Evolutionary conservation across 2,797 vertebrate genomes (phyloP).

Genomic region (Momotus momota): DNA sequence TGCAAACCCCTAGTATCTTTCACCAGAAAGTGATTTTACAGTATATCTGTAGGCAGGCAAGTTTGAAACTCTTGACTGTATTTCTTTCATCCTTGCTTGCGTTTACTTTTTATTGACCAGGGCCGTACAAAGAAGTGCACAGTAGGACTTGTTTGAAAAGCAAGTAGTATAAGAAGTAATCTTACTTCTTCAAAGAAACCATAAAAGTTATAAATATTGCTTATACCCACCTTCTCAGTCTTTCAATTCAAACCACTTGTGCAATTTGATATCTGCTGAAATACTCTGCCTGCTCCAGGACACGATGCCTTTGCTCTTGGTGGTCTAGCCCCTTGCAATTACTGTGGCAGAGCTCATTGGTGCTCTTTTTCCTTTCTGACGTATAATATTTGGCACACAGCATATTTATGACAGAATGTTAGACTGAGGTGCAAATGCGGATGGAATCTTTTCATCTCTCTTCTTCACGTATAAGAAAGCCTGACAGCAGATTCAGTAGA

Average conservation of each 20-base stretch:
- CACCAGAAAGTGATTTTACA: neutral
- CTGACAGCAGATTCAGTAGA: slow-evolving; percentile 46
- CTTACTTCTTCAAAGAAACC: neutral
- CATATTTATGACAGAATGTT: slow-evolving; percentile 54
- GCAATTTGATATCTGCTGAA: neutral
- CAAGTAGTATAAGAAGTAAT: neutral
- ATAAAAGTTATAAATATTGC: neutral
- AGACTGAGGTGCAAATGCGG: slow-evolving; percentile 52
- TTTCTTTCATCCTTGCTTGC: neutral
- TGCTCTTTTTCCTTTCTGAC: neutral
- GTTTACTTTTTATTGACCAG: neutral
- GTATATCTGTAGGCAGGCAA: neutral
- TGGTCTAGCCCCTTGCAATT: neutral
- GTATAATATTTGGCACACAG: slow-evolving; percentile 54
- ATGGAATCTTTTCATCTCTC: slow-evolving; percentile 42
- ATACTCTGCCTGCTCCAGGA: neutral
- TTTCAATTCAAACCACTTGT: neutral
- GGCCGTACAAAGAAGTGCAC: neutral
- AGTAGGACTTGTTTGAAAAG: neutral
- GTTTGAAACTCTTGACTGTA: neutral
- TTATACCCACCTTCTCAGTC: neutral
- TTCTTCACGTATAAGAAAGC: slow-evolving; percentile 18
- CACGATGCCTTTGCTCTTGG: rapidly evolving
- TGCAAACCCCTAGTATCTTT: neutral
- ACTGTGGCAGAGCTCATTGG: neutral